A percentile compares a stretch with the other conserved stretches of the same genome.
phyloP scores from a whole-genome alignment of 2,113 vertebrate species.

The Anolis sagrei region DNA sequence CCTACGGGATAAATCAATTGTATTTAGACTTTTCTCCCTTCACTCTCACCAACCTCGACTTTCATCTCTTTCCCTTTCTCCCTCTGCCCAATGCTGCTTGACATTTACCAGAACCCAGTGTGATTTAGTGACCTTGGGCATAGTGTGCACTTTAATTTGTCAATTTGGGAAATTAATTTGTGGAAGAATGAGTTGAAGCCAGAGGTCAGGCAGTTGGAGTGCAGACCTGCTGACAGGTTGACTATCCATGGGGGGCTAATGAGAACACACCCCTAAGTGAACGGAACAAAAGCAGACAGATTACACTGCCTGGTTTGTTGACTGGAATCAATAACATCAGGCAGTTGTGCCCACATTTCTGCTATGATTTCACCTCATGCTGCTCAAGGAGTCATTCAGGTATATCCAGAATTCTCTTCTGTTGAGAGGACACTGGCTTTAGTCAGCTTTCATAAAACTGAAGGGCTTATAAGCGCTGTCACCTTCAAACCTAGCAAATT shows the following conservation, averaged over 20 bases:
- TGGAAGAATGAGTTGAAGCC: slow-evolving; percentile 81
- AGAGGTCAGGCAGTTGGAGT: slow-evolving; percentile 82
- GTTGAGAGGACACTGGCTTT: slow-evolving; percentile 16
- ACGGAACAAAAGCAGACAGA: slow-evolving; percentile 82
- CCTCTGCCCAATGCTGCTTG: slow-evolving; percentile 42
- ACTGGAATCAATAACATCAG: slow-evolving; percentile 77
- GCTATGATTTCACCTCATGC: slow-evolving; percentile 60
- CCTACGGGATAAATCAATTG: slow-evolving; percentile 15
- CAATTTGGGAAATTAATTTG: slow-evolving; percentile 85
- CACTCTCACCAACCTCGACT: background rate
- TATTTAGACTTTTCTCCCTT: background rate
- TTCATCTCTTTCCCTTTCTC: background rate
- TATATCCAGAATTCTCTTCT: slow-evolving; percentile 34
- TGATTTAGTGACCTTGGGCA: slow-evolving; percentile 76
- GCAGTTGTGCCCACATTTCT: slow-evolving; percentile 60
- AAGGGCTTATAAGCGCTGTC: background rate
- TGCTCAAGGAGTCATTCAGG: slow-evolving; percentile 64
- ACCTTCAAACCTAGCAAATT: background rate
- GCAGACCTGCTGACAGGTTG: slow-evolving; percentile 80
- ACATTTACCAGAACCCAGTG: slow-evolving; percentile 77
- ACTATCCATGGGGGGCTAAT: slow-evolving; percentile 82
- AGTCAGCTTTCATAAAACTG: background rate
- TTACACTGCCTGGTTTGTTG: slow-evolving; percentile 76
- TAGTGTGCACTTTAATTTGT: slow-evolving; percentile 78
- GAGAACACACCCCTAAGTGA: slow-evolving; percentile 78